A percentile compares a stretch with the other conserved stretches of the same genome.
Conservation (phyloP, 1,140 invertebrate species). For the Cydia amplana region DNA sequence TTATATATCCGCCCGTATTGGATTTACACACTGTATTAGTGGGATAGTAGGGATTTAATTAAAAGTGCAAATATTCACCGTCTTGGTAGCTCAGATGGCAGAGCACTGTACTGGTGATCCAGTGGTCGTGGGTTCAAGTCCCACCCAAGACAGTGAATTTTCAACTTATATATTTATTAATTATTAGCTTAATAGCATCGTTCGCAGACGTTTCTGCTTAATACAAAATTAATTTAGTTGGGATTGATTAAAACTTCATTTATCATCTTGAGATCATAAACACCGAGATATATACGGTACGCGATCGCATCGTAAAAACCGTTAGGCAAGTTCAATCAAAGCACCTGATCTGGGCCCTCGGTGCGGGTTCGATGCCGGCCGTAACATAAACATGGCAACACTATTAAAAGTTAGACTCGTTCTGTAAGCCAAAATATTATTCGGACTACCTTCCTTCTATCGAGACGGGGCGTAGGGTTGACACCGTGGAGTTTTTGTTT, state of each 20-base stretch:
- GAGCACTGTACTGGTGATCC: too few relatives aligned
- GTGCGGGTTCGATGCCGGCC: constrained; percentile 57
- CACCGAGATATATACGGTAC: not conserved
- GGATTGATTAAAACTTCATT: not conserved
- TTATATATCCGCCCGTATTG: too few relatives aligned
- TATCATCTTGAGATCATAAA: not conserved
- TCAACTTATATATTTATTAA: too few relatives aligned
- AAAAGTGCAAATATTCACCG: too few relatives aligned
- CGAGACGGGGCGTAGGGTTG: constrained; percentile 58
- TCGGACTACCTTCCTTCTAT: constrained; percentile 71
- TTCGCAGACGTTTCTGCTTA: too few relatives aligned
- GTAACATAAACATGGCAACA: constrained; percentile 77
- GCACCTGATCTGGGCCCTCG: constrained; percentile 51
- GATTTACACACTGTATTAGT: too few relatives aligned
- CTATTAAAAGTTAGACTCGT: constrained; percentile 79
- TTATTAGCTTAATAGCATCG: too few relatives aligned
- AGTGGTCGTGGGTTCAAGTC: too few relatives aligned
- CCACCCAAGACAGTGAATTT: too few relatives aligned
- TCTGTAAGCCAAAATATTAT: constrained; percentile 78
- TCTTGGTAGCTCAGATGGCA: too few relatives aligned
- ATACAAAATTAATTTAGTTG: too few relatives aligned
- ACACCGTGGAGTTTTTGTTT: constrained; percentile 40
- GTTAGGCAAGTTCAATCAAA: constrained; percentile 38
- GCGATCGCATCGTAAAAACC: constrained; percentile 1
- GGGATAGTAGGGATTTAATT: too few relatives aligned